A percentile compares a stretch with the other conserved stretches of the same genome.
Conservation (phyloP, 2,113 vertebrate genomes). For the Nerophis lumbriciformis region DNA sequence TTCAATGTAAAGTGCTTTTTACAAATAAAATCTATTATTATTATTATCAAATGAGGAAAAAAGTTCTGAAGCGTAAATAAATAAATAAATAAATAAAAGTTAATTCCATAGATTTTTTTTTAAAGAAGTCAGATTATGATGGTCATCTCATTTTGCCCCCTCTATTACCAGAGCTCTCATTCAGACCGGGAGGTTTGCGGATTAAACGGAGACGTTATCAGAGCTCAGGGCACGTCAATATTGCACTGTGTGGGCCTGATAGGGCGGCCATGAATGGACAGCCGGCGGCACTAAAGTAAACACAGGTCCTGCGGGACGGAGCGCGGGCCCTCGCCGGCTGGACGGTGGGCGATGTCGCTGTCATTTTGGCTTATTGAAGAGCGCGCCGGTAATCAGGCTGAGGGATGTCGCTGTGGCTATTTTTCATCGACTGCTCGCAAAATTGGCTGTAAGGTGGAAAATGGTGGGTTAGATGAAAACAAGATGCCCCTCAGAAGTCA, state of each 20-base stretch:
- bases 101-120: not conserved
- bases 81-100: no score
- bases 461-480: not conserved
- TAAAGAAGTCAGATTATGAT: slow-evolving; percentile 1
- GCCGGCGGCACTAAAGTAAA: slow-evolving; percentile 30
- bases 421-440: not conserved
- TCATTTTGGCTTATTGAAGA: slow-evolving; percentile 8
- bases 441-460: not conserved
- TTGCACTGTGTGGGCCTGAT: slow-evolving; percentile 46
- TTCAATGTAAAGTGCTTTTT: no score
- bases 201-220: slow-evolving; percentile 62
- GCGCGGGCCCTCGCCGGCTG: not conserved
- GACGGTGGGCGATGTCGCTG: slow-evolving; percentile 11
- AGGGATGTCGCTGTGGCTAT: not conserved
- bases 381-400: not conserved
- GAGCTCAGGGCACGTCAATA: slow-evolving; percentile 43
- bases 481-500: slow-evolving; percentile 2
- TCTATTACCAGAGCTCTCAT: slow-evolving; percentile 19
- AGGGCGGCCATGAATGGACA: slow-evolving; percentile 25
- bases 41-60: no score
- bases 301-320: slow-evolving; percentile 2
- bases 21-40: no score
- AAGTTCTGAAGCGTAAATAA: no score
- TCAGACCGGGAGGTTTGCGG: slow-evolving; percentile 36
- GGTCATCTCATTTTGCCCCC: slow-evolving; percentile 13